Conservation (phyloP, 2,888 invertebrate species). For the Eurytoma californica region DNA sequence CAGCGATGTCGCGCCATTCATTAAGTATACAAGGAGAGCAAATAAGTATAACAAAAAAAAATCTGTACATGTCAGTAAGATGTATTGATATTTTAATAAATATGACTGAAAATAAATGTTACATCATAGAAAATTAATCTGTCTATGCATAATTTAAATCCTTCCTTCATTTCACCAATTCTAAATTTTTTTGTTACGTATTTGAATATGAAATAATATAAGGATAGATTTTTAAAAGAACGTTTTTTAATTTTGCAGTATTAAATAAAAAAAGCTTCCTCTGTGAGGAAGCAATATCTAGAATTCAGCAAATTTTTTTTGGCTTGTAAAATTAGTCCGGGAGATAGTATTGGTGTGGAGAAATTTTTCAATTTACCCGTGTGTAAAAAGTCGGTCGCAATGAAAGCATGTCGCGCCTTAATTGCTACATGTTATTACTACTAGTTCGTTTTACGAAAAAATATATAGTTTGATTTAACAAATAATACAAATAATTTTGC, state of each 20-base stretch:
- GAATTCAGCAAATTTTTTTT: too few relatives aligned
- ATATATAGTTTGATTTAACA: neutral
- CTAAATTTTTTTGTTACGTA: neutral
- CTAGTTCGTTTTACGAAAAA: neutral
- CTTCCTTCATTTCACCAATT: neutral
- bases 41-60: constrained; percentile 27
- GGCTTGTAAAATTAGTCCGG: too few relatives aligned
- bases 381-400: constrained; percentile 12
- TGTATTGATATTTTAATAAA: constrained; percentile 58
- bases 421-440: constrained; percentile 50
- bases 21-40: constrained; percentile 45
- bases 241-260: too few relatives aligned
- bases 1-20: constrained; percentile 40
- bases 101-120: constrained; percentile 56
- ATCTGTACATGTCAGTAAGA: constrained; percentile 56
- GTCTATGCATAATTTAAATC: constrained; percentile 6
- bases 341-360: too few relatives aligned
- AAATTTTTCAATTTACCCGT: constrained; percentile 10
- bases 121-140: constrained; percentile 42
- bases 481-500: neutral
- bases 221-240: too few relatives aligned
- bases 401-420: constrained; percentile 43
- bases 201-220: too few relatives aligned
- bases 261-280: too few relatives aligned
- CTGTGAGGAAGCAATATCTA: too few relatives aligned